phyloP scores from a whole-genome alignment of 2,888 invertebrate genomes.

The Xanthostigma xanthostigma region DNA sequence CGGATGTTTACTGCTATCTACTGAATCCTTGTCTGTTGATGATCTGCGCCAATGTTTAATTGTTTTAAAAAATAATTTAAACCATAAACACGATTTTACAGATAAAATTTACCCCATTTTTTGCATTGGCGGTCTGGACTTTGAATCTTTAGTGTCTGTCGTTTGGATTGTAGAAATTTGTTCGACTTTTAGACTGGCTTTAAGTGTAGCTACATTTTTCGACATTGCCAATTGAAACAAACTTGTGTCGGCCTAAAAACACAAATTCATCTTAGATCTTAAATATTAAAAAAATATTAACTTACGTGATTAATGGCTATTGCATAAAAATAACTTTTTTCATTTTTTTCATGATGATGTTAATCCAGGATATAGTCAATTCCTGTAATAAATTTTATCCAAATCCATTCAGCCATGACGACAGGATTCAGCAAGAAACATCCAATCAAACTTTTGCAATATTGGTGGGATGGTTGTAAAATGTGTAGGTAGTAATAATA shows the following conservation, averaged over 20 bases:
- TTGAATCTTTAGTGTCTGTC: conserved; percentile 25
- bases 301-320: too few relatives aligned
- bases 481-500: not conserved
- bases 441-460: too few relatives aligned
- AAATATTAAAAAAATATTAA: conserved; percentile 2
- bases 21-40: conserved; percentile 65
- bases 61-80: not conserved
- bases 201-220: conserved; percentile 28
- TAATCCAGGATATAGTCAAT: too few relatives aligned
- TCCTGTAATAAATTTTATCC: too few relatives aligned
- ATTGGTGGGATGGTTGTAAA: not conserved
- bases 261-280: not conserved
- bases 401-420: too few relatives aligned
- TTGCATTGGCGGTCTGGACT: conserved; percentile 37
- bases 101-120: conserved; percentile 38
- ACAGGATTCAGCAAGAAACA: too few relatives aligned
- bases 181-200: conserved; percentile 32
- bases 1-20: conserved; percentile 36
- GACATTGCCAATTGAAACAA: conserved; percentile 50
- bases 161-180: conserved; percentile 30
- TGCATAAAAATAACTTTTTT: too few relatives aligned
- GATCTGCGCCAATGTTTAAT: conserved; percentile 23
- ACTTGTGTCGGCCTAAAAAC: conserved; percentile 55
- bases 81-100: not conserved
- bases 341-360: too few relatives aligned